phyloP scores from a whole-genome alignment of 2,113 vertebrate genomes.

The Notechis scutatus region DNA sequence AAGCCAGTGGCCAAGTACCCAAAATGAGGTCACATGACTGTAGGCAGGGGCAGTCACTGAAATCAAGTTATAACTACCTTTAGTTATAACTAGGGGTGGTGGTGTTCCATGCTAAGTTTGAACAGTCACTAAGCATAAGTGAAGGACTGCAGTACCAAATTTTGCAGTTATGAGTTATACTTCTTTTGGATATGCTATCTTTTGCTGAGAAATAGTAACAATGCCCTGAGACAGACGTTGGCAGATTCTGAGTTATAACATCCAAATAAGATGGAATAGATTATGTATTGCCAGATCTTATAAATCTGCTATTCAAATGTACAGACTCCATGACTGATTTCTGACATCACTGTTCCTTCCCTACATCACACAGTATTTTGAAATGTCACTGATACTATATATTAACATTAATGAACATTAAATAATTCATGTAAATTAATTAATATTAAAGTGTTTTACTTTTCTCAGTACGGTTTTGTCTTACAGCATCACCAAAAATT shows the following conservation, averaged over 20 bases:
- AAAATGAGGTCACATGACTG: neutral
- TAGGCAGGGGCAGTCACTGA: neutral
- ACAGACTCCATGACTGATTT: neutral
- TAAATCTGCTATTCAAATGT: neutral
- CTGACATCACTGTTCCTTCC: neutral
- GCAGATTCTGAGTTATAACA: neutral
- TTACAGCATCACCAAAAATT: conserved; percentile 5
- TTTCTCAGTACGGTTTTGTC: neutral
- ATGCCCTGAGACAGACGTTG: neutral
- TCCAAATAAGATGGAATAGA: neutral
- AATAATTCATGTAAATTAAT: neutral
- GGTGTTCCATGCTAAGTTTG: neutral
- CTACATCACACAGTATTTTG: neutral
- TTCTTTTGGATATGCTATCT: neutral
- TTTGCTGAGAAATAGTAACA: neutral
- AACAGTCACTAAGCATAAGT: neutral
- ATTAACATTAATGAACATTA: neutral
- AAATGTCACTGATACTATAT: neutral
- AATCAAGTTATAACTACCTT: neutral
- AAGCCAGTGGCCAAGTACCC: neutral
- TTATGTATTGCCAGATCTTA: neutral
- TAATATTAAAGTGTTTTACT: neutral
- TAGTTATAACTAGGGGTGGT: neutral
- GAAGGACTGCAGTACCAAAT: neutral
- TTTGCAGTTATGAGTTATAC: neutral